phyloP scores from a whole-genome alignment of 1,140 invertebrate genomes.

The Ceratina japonica region DNA sequence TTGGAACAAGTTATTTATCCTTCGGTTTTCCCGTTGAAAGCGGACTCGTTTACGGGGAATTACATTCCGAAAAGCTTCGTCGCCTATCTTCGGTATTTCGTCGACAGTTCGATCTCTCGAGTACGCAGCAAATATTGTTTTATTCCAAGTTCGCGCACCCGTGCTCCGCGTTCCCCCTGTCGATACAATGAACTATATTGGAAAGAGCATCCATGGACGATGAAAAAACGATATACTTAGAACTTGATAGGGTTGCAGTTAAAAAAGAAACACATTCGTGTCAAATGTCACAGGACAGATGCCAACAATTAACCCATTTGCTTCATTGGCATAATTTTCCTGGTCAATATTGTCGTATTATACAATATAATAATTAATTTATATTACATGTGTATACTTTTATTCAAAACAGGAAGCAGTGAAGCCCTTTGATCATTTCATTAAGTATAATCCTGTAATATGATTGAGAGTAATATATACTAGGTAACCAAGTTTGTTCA shows the following conservation, averaged over 20 bases:
- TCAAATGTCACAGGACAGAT: too few species aligned
- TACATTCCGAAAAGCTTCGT: slow-evolving; percentile 2
- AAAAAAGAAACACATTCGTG: too few species aligned
- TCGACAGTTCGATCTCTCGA: not conserved
- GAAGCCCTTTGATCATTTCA: too few species aligned
- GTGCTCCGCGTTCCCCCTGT: not conserved
- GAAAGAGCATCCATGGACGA: not conserved
- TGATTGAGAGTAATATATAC: too few species aligned
- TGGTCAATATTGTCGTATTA: too few species aligned
- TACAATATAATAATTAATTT: too few species aligned
- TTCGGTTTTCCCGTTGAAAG: slow-evolving; percentile 26
- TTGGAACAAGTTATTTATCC: slow-evolving; percentile 46
- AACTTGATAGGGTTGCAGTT: not conserved
- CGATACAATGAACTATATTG: not conserved
- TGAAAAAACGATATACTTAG: not conserved
- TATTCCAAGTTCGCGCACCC: not conserved
- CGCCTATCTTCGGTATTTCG: not conserved
- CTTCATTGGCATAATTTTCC: too few species aligned
- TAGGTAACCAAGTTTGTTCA: too few species aligned
- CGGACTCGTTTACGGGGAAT: not conserved
- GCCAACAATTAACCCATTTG: too few species aligned
- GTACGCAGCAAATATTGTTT: not conserved
- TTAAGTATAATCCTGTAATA: too few species aligned
- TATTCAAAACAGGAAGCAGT: too few species aligned
- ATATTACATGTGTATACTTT: too few species aligned